Percentiles rank a stretch among this genome's conserved stretches.
These are phyloP conservation scores for Gallinago media DNA, from an alignment of 2,113 vertebrate genomes.

Conservation along the genomic window DNA sequence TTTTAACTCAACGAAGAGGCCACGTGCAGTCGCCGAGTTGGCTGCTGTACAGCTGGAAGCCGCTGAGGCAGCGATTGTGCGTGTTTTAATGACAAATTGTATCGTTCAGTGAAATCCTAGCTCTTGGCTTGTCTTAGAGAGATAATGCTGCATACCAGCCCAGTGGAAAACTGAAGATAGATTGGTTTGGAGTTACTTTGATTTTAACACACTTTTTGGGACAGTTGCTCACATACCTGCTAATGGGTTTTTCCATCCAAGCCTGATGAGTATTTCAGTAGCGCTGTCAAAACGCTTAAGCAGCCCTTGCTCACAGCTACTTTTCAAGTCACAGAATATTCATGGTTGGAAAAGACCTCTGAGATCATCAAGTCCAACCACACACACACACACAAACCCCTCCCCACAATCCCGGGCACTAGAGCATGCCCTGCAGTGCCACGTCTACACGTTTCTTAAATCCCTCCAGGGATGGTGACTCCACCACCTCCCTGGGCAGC, in stretches of 20 bases:
- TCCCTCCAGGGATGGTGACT: too few relatives aligned
- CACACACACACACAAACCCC: too few relatives aligned
- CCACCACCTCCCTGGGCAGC: too few relatives aligned
- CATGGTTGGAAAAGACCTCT: too few relatives aligned
- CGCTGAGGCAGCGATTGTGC: not conserved
- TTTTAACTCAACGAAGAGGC: not conserved
- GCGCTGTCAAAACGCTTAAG: slow-evolving; percentile 42
- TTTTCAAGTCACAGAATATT: too few relatives aligned
- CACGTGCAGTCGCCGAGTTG: not conserved
- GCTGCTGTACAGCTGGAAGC: slow-evolving; percentile 22
- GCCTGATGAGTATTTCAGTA: slow-evolving; percentile 56
- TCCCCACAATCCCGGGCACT: too few relatives aligned
- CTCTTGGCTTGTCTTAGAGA: slow-evolving; percentile 5
- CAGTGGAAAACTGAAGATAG: slow-evolving; percentile 18
- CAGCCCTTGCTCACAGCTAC: not conserved
- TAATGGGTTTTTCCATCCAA: not conserved
- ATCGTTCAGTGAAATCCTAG: slow-evolving; percentile 27
- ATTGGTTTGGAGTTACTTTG: not conserved
- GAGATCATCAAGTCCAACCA: too few relatives aligned
- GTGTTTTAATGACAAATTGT: not conserved
- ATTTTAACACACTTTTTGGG: slow-evolving; percentile 12
- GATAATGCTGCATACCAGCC: not conserved
- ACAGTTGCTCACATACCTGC: slow-evolving; percentile 40
- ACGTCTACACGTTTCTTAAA: too few relatives aligned
- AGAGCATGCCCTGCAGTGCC: too few relatives aligned